These are phyloP conservation scores for Pachymerium ferrugineum DNA, from an alignment of 2,888 invertebrate species.

Conservation along the genomic window DNA sequence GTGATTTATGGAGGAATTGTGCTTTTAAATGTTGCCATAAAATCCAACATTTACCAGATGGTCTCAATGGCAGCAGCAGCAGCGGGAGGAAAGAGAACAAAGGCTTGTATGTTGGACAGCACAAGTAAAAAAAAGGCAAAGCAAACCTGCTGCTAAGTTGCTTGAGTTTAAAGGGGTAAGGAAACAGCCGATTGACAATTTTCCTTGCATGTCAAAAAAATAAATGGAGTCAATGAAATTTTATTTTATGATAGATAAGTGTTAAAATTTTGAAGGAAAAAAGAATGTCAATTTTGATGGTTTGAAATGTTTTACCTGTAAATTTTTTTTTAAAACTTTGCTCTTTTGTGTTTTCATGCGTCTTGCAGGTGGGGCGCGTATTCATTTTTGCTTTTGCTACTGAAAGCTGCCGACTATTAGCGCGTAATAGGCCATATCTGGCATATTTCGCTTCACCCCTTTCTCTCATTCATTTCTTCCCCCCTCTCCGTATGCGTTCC, in stretches of 20 bases:
- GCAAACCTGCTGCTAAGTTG: not conserved
- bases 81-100: constrained; percentile 27
- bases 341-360: constrained; percentile 6
- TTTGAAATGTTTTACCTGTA: too few species aligned
- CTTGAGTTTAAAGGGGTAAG: not conserved
- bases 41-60: constrained; percentile 30
- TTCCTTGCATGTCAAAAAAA: too few species aligned
- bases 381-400: not conserved
- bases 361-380: not conserved
- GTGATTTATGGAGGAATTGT: constrained; percentile 30
- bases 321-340: too few species aligned
- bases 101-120: constrained; percentile 25
- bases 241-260: too few species aligned
- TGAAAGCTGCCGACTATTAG: not conserved
- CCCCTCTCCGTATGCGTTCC: not conserved
- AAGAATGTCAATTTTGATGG: constrained; percentile 18
- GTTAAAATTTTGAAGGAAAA: not conserved
- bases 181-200: too few species aligned
- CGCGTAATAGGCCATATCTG: constrained; percentile 24
- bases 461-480: not conserved
- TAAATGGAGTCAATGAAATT: too few species aligned
- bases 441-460: constrained; percentile 15
- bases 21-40: constrained; percentile 33
- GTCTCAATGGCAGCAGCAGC: constrained; percentile 29
- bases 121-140: constrained; percentile 8